phyloP scores from a whole-genome alignment of 2,113 vertebrate genomes.

The Lynx canadensis region DNA sequence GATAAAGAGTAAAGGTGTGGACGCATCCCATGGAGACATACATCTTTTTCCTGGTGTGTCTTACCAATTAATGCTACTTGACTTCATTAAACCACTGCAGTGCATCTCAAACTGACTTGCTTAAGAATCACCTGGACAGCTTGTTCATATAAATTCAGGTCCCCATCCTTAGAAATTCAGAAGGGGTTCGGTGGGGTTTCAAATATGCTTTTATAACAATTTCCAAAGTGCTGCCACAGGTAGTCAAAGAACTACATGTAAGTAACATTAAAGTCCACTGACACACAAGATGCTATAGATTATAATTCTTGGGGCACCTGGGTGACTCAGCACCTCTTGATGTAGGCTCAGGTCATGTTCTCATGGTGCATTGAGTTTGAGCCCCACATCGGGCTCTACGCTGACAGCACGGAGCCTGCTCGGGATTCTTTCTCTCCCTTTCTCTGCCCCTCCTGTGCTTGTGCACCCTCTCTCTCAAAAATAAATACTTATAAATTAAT shows the following conservation, averaged over 20 bases:
- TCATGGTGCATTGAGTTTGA: no score
- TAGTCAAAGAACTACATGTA: neutral
- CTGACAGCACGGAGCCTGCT: no score
- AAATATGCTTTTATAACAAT: neutral
- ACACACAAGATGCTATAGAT: neutral
- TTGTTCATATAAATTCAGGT: neutral
- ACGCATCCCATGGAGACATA: neutral
- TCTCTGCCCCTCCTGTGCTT: no score
- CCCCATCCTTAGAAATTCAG: neutral
- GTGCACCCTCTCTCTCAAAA: no score
- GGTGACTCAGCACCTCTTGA: no score
- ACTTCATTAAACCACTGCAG: neutral
- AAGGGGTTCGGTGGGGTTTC: neutral
- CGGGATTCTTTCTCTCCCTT: no score
- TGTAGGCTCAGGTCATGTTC: no score
- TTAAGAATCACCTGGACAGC: neutral
- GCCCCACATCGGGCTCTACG: no score
- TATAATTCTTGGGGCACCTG: no score
- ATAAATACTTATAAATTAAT: no score
- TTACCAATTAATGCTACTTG: slow-evolving; percentile 1
- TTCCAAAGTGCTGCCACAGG: neutral
- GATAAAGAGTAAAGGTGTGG: neutral
- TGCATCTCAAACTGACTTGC: neutral
- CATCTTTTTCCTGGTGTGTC: neutral
- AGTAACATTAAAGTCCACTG: neutral